These are phyloP conservation scores for Chlorocebus sabaeus DNA, from an alignment of 2,113 vertebrate species.

Conservation along the genomic window DNA sequence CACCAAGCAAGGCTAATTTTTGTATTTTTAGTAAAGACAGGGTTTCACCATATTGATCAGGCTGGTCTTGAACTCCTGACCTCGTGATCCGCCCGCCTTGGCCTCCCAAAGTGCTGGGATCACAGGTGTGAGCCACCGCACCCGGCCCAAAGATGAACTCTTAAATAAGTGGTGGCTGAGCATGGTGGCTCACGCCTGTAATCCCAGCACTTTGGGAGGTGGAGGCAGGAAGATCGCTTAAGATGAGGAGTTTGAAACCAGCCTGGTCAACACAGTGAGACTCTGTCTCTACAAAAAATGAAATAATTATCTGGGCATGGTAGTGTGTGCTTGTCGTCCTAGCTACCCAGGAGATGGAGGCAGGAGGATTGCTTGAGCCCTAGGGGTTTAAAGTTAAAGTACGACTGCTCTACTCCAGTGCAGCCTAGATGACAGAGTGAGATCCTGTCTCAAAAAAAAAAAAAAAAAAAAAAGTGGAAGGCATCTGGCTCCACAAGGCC, in stretches of 20 bases:
- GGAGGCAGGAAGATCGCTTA: not conserved
- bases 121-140: no score
- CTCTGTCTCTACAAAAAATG: not conserved
- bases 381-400: not conserved
- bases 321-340: not conserved
- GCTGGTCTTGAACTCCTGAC: no score
- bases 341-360: not conserved
- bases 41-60: no score
- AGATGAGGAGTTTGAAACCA: not conserved
- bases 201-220: no score
- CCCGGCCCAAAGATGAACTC: no score
- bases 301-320: not conserved
- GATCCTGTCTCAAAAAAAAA: not conserved
- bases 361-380: not conserved
- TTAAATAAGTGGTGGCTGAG: no score
- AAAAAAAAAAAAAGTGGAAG: not conserved
- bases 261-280: not conserved
- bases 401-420: not conserved
- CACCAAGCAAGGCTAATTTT: no score
- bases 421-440: not conserved
- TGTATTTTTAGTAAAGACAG: no score
- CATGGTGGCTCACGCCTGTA: no score
- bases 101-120: no score
- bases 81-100: no score
- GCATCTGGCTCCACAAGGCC: not conserved